These are phyloP conservation scores for Hirtodrosophila duncani DNA, from an alignment of 2,888 invertebrate species.

Conservation along the genomic window DNA sequence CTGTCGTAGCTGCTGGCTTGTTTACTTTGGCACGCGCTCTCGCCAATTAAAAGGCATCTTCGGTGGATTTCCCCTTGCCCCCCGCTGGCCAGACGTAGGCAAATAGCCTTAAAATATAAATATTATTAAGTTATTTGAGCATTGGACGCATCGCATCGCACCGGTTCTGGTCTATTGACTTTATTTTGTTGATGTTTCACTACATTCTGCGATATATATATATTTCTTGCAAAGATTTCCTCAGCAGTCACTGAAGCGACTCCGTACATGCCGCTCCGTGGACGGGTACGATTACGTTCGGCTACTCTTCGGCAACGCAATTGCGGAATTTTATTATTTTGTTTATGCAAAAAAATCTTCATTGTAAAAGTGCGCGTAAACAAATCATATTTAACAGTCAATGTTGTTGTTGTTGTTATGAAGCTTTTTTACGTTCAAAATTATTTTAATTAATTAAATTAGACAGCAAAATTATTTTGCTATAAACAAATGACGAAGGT, in stretches of 20 bases:
- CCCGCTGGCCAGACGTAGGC: too few species aligned
- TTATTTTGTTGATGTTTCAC: too few species aligned
- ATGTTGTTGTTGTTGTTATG: constrained; percentile 7
- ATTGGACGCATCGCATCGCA: too few species aligned
- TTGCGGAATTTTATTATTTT: constrained; percentile 10
- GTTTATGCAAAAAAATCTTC: constrained; percentile 9
- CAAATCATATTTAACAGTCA: constrained; percentile 1
- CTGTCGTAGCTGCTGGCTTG: constrained; percentile 20
- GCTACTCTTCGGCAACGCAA: background rate
- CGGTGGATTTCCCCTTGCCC: background rate
- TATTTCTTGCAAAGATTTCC: too few species aligned
- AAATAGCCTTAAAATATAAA: constrained; percentile 6
- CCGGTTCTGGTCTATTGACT: too few species aligned
- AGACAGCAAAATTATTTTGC: too few species aligned
- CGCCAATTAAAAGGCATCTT: constrained; percentile 23
- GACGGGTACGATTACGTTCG: background rate
- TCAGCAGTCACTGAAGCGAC: background rate
- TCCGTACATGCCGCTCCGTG: background rate
- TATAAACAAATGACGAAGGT: too few species aligned
- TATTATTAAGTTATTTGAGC: constrained; percentile 3
- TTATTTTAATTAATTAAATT: too few species aligned
- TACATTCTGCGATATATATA: too few species aligned
- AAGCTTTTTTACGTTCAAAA: too few species aligned
- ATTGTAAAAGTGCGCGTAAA: constrained; percentile 8
- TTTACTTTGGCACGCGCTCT: constrained; percentile 34